These are phyloP conservation scores for Vanacampus margaritifer DNA, from an alignment of 2,113 vertebrate species.

Conservation along the genomic window DNA sequence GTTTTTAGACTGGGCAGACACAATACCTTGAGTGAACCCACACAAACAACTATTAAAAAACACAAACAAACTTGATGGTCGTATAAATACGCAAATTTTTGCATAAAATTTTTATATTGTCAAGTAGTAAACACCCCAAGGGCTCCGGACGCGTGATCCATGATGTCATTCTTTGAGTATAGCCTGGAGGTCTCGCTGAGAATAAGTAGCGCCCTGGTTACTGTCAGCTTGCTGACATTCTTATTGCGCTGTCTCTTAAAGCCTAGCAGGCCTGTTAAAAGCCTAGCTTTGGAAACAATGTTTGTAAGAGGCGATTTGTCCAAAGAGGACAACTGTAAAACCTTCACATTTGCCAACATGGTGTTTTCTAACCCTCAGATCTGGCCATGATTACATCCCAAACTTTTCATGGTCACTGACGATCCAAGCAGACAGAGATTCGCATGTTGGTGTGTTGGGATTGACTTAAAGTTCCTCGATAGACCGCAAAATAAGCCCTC, in stretches of 20 bases:
- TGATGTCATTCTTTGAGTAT: constrained; percentile 29
- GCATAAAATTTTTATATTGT: not conserved
- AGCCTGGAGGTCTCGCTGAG: constrained; percentile 40
- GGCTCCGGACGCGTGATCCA: constrained; percentile 20
- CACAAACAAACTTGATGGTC: no score
- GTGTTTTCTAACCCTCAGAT: constrained; percentile 26
- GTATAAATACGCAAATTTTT: not conserved
- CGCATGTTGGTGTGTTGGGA: constrained; percentile 6
- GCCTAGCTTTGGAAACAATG: constrained; percentile 25
- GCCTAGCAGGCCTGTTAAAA: constrained; percentile 38
- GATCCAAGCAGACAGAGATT: constrained; percentile 17
- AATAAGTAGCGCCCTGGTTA: constrained; percentile 44
- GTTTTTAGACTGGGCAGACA: not conserved
- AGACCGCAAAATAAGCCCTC: not conserved
- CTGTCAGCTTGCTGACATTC: constrained; percentile 50
- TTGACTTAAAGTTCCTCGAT: constrained; percentile 4
- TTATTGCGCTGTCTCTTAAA: constrained; percentile 40
- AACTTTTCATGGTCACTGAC: constrained; percentile 25
- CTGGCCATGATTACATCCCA: constrained; percentile 35
- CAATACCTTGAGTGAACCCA: not conserved
- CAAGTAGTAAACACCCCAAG: not conserved
- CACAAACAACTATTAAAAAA: not conserved
- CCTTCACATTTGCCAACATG: constrained; percentile 31
- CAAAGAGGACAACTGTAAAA: constrained; percentile 20
- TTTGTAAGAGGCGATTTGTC: constrained; percentile 24